These are phyloP conservation scores for Brenthis daphne DNA, from an alignment of 2,888 invertebrate genomes.

Conservation along the genomic window DNA sequence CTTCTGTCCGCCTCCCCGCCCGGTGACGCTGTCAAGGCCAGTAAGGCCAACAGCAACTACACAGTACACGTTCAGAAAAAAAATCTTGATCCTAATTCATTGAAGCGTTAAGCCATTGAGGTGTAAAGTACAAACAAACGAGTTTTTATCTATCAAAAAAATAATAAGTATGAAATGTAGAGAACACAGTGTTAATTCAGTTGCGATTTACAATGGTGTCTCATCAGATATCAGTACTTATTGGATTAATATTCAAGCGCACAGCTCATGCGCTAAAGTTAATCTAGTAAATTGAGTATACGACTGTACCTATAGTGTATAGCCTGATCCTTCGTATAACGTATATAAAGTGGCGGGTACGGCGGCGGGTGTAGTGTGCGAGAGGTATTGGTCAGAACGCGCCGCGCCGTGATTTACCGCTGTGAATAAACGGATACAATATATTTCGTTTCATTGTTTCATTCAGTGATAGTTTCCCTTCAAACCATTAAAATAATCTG, in stretches of 20 bases:
- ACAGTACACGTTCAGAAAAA: no score
- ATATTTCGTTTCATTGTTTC: constrained; percentile 24
- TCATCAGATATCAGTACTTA: not conserved
- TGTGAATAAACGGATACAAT: constrained; percentile 11
- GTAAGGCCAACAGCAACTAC: no score
- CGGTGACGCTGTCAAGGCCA: no score
- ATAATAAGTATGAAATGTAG: not conserved
- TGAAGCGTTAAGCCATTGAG: no score
- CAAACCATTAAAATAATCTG: constrained; percentile 20
- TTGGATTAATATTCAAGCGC: constrained; percentile 20
- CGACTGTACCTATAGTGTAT: constrained; percentile 43
- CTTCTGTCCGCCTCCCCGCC: no score
- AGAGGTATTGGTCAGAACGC: constrained; percentile 50
- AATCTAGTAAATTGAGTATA: constrained; percentile 65
- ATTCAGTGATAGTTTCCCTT: constrained; percentile 27
- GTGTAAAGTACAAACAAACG: no score
- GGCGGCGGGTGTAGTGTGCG: constrained; percentile 66
- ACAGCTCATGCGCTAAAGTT: constrained; percentile 62
- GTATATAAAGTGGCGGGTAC: constrained; percentile 68
- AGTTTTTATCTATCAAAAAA: no score
- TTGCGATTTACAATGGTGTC: not conserved
- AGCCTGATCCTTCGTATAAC: constrained; percentile 49
- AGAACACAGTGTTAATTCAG: not conserved
- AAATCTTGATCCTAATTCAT: no score
- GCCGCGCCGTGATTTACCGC: constrained; percentile 48